These are phyloP conservation scores for Bombus affinis DNA, from an alignment of 1,140 invertebrate species.

Conservation along the genomic window DNA sequence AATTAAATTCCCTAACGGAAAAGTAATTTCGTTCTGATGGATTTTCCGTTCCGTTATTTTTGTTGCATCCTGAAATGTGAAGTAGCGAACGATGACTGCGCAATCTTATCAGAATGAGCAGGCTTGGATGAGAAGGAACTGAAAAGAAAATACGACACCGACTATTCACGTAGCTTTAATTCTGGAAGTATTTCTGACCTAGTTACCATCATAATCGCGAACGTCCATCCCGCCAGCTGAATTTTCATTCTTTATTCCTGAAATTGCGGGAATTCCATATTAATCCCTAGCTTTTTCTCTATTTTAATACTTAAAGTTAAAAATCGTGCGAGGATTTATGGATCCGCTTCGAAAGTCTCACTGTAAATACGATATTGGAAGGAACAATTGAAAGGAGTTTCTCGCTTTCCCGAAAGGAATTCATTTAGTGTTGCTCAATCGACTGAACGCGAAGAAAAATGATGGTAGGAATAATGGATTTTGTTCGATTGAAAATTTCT, in stretches of 20 bases:
- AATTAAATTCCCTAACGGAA: constrained; percentile 24
- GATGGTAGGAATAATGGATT: constrained; percentile 11
- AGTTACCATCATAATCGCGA: not conserved
- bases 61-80: constrained; percentile 22
- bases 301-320: not conserved
- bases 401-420: constrained; percentile 12
- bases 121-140: not conserved
- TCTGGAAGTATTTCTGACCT: constrained; percentile 17
- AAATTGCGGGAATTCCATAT: not conserved
- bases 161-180: constrained; percentile 22
- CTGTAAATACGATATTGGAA: constrained; percentile 5
- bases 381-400: constrained; percentile 16
- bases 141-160: constrained; percentile 34
- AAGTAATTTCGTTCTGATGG: constrained; percentile 36
- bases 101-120: constrained; percentile 43
- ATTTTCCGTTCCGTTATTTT: constrained; percentile 38
- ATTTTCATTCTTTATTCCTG: constrained; percentile 2
- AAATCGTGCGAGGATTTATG: not conserved
- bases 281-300: not conserved
- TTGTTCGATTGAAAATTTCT: not conserved
- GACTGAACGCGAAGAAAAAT: not conserved
- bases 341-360: not conserved
- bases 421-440: constrained; percentile 2
- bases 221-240: not conserved
- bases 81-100: constrained; percentile 37